phyloP scores from a whole-genome alignment of 23 tunicate genomes.

The Halocynthia roretzi region DNA sequence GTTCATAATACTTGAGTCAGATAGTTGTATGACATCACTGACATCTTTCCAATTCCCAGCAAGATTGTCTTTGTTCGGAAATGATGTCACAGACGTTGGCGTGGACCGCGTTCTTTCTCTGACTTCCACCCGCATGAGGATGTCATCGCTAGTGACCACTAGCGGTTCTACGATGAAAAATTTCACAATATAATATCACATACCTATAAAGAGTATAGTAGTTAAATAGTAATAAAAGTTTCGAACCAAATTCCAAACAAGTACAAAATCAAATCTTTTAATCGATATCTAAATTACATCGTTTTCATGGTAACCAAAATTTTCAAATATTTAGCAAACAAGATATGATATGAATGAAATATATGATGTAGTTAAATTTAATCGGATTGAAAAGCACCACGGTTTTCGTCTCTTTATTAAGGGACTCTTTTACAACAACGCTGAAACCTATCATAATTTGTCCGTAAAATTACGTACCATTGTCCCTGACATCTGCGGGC shows the following conservation, averaged over 20 bases:
- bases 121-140: neutral
- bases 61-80: constrained; percentile 5
- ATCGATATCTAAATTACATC: too few relatives aligned
- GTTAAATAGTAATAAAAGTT: too few relatives aligned
- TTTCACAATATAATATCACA: neutral
- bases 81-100: constrained; percentile 13
- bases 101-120: constrained; percentile 5
- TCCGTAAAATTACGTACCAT: neutral
- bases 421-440: too few relatives aligned
- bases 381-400: too few relatives aligned
- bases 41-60: constrained; percentile 3
- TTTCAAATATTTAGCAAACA: too few relatives aligned
- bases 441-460: too few relatives aligned
- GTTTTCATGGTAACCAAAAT: too few relatives aligned
- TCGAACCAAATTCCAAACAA: too few relatives aligned
- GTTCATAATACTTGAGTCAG: constrained; percentile 1
- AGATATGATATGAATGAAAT: too few relatives aligned
- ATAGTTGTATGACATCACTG: constrained; percentile 1
- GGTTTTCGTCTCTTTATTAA: too few relatives aligned
- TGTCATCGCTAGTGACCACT: neutral
- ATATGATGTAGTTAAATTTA: too few relatives aligned
- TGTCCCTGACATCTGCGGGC: constrained; percentile 6
- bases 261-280: too few relatives aligned
- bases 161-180: constrained; percentile 6
- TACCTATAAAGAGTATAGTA: neutral